Evolutionary conservation across 1,140 invertebrate genomes (phyloP).

Genomic region (Himalopsyche phryganea): DNA sequence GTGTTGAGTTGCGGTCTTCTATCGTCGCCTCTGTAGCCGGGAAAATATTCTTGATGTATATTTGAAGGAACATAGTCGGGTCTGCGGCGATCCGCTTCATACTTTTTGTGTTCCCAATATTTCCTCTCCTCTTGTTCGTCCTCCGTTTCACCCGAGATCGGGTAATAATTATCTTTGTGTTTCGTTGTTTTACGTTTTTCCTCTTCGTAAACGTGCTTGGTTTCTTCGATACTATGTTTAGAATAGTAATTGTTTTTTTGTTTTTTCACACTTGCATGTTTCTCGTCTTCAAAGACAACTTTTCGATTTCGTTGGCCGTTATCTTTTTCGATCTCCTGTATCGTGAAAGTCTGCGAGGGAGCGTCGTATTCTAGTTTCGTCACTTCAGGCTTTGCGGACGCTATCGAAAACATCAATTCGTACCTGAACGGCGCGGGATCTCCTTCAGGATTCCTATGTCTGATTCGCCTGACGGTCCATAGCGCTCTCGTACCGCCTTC

Average conservation of each 20-base stretch:
- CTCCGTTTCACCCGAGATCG: neutral
- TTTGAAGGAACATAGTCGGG: neutral
- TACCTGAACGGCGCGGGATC: constrained; percentile 52
- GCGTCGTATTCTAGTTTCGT: constrained; percentile 43
- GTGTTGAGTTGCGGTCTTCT: constrained; percentile 9
- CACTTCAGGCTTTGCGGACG: constrained; percentile 47
- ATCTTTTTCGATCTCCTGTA: constrained; percentile 36
- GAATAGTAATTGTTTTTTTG: neutral
- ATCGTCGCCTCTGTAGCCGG: neutral
- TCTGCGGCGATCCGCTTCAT: neutral
- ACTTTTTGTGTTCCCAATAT: neutral
- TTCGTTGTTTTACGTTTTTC: neutral
- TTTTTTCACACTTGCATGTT: neutral
- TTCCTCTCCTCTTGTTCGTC: neutral
- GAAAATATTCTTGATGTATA: constrained; percentile 1
- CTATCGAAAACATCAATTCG: constrained; percentile 62
- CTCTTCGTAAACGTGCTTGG: too few relatives aligned
- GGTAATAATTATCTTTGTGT: neutral
- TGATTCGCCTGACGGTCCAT: constrained; percentile 61
- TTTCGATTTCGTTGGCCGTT: constrained; percentile 10
- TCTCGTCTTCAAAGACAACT: constrained; percentile 5
- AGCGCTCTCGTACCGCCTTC: constrained; percentile 51
- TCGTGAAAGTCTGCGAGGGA: constrained; percentile 49
- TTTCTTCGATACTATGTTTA: neutral
- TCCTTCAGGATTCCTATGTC: constrained; percentile 54